phyloP scores from a whole-genome alignment of 2,113 vertebrate genomes.

The Zosterops borbonicus region DNA sequence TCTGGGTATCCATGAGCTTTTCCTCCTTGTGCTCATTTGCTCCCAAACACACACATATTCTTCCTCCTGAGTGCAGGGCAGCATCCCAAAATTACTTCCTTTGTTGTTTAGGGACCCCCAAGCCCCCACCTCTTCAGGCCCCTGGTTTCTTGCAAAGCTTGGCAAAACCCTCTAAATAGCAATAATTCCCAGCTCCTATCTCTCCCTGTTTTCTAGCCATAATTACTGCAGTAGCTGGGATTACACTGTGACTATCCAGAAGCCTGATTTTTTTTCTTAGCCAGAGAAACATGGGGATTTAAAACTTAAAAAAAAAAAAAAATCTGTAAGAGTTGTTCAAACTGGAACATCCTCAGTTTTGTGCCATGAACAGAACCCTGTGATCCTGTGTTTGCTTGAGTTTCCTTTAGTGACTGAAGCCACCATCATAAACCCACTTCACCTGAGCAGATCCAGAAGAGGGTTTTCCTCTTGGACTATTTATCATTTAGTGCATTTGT shows the following conservation, averaged over 20 bases:
- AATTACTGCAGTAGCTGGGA: background rate
- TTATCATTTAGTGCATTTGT: background rate
- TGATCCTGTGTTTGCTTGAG: background rate
- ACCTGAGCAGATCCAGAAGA: background rate
- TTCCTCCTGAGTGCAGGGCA: background rate
- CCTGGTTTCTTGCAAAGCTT: background rate
- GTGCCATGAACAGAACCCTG: rapidly evolving
- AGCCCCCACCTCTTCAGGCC: background rate
- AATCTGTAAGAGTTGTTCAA: background rate
- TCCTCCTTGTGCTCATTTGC: background rate
- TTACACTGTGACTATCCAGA: background rate
- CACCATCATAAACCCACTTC: background rate
- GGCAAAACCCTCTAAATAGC: background rate
- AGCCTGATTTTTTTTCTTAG: background rate
- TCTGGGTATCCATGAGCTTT: background rate
- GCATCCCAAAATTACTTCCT: background rate
- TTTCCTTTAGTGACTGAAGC: background rate
- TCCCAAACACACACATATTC: background rate
- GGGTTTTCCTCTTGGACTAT: background rate
- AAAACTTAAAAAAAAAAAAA: background rate
- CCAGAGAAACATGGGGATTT: background rate
- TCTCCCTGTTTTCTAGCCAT: background rate
- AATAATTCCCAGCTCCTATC: background rate
- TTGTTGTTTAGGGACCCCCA: background rate
- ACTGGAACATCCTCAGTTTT: background rate